A percentile compares a stretch with the other conserved stretches of the same genome.
Conservation (phyloP, 2,113 vertebrate species). For the Alligator mississippiensis region DNA sequence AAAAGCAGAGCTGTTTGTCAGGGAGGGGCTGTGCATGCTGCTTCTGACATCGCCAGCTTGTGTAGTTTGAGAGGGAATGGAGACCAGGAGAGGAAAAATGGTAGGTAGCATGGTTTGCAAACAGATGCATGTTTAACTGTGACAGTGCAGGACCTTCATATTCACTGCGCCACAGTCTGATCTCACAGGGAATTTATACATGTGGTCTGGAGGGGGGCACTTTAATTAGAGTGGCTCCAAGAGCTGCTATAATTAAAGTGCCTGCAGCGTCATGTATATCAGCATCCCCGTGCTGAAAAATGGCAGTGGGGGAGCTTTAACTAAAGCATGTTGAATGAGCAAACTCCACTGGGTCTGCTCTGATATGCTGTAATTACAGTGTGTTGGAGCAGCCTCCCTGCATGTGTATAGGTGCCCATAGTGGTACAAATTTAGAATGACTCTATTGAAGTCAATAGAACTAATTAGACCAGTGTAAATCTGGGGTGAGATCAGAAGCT, state of each 20-base stretch:
- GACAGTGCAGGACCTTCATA: neutral
- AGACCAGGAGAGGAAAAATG: neutral
- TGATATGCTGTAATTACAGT: too few species aligned
- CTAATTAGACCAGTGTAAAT: neutral
- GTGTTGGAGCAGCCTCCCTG: too few species aligned
- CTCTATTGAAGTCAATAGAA: neutral
- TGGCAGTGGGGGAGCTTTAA: too few species aligned
- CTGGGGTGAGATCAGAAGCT: neutral
- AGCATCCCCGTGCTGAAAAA: too few species aligned
- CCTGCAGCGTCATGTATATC: too few species aligned
- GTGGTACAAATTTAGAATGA: neutral
- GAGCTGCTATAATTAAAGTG: too few species aligned
- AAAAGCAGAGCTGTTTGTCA: neutral
- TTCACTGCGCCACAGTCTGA: neutral
- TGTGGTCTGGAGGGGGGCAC: too few species aligned
- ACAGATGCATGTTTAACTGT: neutral
- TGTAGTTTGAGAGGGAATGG: rapidly evolving
- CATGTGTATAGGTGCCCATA: rapidly evolving
- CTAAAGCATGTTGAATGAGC: too few species aligned
- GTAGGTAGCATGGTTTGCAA: neutral
- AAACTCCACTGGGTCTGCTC: too few species aligned
- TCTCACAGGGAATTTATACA: neutral
- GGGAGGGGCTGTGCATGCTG: neutral
- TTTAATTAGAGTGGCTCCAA: too few species aligned
- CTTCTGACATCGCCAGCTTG: neutral